Conservation (phyloP, 2,888 invertebrate species). For the Dioctria rufipes region DNA sequence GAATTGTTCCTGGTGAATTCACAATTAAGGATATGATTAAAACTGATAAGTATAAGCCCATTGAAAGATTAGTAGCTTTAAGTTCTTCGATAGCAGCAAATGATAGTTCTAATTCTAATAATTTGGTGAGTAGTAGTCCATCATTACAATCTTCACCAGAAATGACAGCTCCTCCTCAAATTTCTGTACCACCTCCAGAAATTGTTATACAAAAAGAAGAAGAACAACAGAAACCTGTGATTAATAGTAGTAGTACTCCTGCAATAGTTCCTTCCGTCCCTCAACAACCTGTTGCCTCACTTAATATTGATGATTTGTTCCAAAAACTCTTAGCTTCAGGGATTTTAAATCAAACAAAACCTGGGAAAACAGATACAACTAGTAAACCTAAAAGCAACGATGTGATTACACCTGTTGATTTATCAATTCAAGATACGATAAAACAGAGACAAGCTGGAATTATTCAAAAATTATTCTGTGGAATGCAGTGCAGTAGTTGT, state of each 20-base stretch:
- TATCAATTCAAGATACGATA: conserved; percentile 80
- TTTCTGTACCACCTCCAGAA: background rate
- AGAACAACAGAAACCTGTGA: background rate
- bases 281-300: conserved; percentile 66
- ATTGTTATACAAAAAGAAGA: background rate
- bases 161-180: background rate
- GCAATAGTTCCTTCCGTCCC: background rate
- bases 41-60: conserved; percentile 63
- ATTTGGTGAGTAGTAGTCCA: background rate
- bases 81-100: background rate
- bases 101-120: background rate
- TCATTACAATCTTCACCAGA: background rate
- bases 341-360: conserved; percentile 73
- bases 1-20: conserved; percentile 80
- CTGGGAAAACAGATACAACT: conserved; percentile 66
- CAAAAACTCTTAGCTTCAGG: conserved; percentile 89
- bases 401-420: conserved; percentile 77
- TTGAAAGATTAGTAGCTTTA: conserved; percentile 8
- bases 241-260: conserved; percentile 45
- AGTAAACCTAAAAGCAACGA: conserved; percentile 66
- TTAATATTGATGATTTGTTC: conserved; percentile 88
- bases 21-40: conserved; percentile 84
- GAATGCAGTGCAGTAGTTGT: conserved; percentile 97
- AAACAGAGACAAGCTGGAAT: conserved; percentile 83
- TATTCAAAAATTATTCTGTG: conserved; percentile 82